phyloP scores from a whole-genome alignment of 2,113 vertebrate species.

The Heliornis fulica region DNA sequence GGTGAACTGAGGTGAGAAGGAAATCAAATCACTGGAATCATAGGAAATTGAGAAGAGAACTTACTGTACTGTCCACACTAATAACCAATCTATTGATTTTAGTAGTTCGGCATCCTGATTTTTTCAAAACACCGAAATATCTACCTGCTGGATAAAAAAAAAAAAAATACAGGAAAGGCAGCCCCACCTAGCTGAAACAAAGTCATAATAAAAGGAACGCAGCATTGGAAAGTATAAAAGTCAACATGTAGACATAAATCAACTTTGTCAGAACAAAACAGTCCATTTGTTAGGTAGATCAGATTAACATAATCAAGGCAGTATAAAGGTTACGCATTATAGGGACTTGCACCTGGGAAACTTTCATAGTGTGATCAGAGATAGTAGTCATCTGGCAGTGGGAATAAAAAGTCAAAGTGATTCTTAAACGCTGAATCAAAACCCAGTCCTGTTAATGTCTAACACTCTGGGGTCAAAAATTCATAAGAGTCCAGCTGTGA shows the following conservation, averaged over 20 bases:
- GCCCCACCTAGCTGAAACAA: not conserved
- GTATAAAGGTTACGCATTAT: slow-evolving; percentile 14
- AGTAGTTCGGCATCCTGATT: not conserved
- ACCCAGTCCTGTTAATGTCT: slow-evolving; percentile 47
- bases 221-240: slow-evolving; percentile 42
- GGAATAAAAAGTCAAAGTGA: slow-evolving; percentile 48
- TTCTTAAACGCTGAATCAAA: slow-evolving; percentile 35
- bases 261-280: slow-evolving; percentile 52
- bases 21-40: not conserved
- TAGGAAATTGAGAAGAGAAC: not conserved
- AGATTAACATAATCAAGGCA: slow-evolving; percentile 46
- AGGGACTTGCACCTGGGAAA: slow-evolving; percentile 38
- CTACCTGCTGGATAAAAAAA: not conserved
- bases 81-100: not conserved
- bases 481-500: not conserved
- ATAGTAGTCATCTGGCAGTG: slow-evolving; percentile 1
- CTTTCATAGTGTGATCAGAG: slow-evolving; percentile 19
- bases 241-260: slow-evolving; percentile 57
- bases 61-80: not conserved
- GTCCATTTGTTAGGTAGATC: slow-evolving; percentile 51
- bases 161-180: not conserved
- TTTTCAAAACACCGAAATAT: not conserved
- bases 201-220: slow-evolving; percentile 32
- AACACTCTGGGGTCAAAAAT: slow-evolving; percentile 44
- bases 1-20: not conserved